Base-by-base conservation (phyloP, 2,888 invertebrate genomes). In the Monoplex corrugatus region DNA sequence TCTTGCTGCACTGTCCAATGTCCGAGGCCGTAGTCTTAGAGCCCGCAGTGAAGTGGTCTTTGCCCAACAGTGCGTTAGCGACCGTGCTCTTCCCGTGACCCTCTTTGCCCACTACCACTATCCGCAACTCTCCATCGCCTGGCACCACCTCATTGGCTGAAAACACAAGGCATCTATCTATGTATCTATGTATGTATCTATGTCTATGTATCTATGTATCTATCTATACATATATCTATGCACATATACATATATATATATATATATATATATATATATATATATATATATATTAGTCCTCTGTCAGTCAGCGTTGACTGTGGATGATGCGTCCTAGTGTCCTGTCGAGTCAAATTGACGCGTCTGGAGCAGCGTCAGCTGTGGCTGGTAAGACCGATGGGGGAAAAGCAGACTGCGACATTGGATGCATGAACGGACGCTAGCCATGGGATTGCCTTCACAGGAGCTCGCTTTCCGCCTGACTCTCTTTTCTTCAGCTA, bases 61-160 rank as follows among this genome's bases (percentile, higher is more conserved):
- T 82, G 44, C 82, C 82, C 40, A 82, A 10, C n/a, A 82, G n/a
- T n/a, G 82, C 82, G 32, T 82, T 82, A 32, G 32, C 5, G 8
- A 82, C 82, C 45, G 82, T 82, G 45, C 82, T 82, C 28, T 82
- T 82, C 16, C 82, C 82, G 16, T 82, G 82, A 28, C 82, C 82
- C 16, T 32, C 43, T 13, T 32, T 44, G 32, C 82, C 82, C 16
- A 43, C 13, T 32, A 82, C 82, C 44, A 82, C 82, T 2, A 82
- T 32, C n/a, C 82, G n/a, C 28, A 32, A 23, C 16, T 82, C 82
- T 13, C 82, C 45, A 13, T 82, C 82, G 1, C 16, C 82, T 16
- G 82, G 82, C 13, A 2, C 2, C 13, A 82, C 45, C 44, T 13
- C 8, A 16, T 45, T 82, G 45, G 45, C 82, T 82, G 82, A 82